Conservation (phyloP, 1,140 invertebrate species). For the Heliconius hewitsoni region DNA sequence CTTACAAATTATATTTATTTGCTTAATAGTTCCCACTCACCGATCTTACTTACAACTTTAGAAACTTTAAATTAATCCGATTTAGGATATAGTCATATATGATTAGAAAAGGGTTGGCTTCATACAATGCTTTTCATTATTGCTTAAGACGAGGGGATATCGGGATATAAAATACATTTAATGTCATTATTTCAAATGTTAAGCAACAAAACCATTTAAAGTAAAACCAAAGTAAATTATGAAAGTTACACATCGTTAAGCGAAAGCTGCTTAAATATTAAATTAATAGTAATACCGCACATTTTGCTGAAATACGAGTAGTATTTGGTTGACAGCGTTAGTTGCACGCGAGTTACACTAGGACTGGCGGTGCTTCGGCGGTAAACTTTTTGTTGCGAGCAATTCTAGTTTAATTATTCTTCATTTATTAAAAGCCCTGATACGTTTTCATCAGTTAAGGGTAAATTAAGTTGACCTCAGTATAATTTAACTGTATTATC, state of each 20-base stretch:
- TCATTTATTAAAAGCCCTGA: neutral
- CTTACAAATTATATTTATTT: no score
- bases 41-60: no score
- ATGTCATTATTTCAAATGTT: neutral
- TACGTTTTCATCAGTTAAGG: neutral
- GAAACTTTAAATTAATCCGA: no score
- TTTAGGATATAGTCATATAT: no score
- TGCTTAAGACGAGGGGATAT: neutral
- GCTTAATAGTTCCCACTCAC: no score
- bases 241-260: neutral
- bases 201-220: neutral
- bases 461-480: neutral
- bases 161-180: neutral
- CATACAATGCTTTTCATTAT: no score
- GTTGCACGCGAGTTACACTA: neutral
- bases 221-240: neutral
- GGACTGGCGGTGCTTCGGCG: neutral
- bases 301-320: neutral
- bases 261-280: constrained; percentile 3
- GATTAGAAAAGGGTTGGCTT: no score
- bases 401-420: neutral
- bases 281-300: neutral
- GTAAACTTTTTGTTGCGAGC: neutral
- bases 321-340: neutral
- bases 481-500: neutral